These are phyloP conservation scores for Ectropis crepuscularia DNA, from an alignment of 2,888 invertebrate genomes.

Conservation along the genomic window DNA sequence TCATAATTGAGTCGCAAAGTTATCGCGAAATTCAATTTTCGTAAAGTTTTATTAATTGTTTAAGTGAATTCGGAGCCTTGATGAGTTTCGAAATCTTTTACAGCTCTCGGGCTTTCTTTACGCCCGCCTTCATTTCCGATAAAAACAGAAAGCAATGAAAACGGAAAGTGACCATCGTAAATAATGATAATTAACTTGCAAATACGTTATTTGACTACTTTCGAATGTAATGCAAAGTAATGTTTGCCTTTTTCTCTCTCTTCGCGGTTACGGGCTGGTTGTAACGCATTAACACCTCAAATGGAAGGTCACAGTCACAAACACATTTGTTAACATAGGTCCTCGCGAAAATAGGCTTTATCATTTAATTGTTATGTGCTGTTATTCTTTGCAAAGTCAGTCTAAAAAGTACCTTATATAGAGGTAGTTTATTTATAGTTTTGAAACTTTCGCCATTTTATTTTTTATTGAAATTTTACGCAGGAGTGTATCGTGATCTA, in stretches of 20 bases:
- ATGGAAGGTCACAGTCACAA: constrained; percentile 38
- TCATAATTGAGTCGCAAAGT: constrained; percentile 18
- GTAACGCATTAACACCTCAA: constrained; percentile 40
- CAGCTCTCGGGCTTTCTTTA: constrained; percentile 8
- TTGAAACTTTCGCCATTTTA: no score
- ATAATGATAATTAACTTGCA: constrained; percentile 64
- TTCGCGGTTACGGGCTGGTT: constrained; percentile 25
- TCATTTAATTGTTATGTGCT: constrained; percentile 20
- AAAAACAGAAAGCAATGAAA: constrained; percentile 55
- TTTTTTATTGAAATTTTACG: no score
- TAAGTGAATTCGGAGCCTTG: constrained; percentile 16
- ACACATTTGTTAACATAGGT: constrained; percentile 13
- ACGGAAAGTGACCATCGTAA: constrained; percentile 67
- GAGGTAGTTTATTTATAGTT: no score
- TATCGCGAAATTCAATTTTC: constrained; percentile 17
- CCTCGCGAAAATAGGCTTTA: constrained; percentile 7
- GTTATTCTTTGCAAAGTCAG: constrained; percentile 2
- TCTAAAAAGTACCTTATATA: no score
- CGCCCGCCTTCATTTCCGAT: constrained; percentile 36
- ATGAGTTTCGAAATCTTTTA: constrained; percentile 16
- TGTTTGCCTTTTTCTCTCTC: constrained; percentile 42
- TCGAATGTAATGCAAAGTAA: constrained; percentile 56
- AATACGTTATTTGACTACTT: constrained; percentile 65
- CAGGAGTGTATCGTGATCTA: no score
- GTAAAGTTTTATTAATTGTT: constrained; percentile 13